Conservation (phyloP, 2,888 invertebrate genomes). For the Papilio protenor region DNA sequence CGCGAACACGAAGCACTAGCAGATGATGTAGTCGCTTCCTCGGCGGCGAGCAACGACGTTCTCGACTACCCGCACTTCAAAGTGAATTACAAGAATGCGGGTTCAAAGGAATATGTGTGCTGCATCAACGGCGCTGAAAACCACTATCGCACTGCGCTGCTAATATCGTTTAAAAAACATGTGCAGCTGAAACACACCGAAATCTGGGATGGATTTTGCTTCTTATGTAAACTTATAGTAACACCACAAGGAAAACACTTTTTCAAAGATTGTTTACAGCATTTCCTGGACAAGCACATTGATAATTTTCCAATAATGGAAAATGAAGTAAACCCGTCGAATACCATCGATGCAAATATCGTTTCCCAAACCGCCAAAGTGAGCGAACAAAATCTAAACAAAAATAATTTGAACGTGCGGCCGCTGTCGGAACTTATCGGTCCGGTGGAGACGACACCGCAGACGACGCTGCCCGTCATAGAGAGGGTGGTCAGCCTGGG, state of each 20-base stretch:
- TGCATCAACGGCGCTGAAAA: slow-evolving; percentile 69
- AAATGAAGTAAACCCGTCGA: slow-evolving; percentile 38
- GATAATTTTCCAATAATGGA: slow-evolving; percentile 71
- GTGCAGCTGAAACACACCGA: slow-evolving; percentile 72
- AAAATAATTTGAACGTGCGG: slow-evolving; percentile 68
- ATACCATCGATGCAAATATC: slow-evolving; percentile 42
- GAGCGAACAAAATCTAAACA: slow-evolving; percentile 44
- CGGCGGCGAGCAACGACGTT: slow-evolving; percentile 48
- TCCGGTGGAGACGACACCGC: slow-evolving; percentile 43
- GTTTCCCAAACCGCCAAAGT: slow-evolving; percentile 34
- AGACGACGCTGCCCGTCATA: slow-evolving; percentile 69
- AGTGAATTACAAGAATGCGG: slow-evolving; percentile 59
- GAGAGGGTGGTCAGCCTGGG: slow-evolving; percentile 84
- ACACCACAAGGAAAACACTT: slow-evolving; percentile 67
- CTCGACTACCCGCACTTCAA: slow-evolving; percentile 69
- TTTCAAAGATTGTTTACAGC: slow-evolving; percentile 73
- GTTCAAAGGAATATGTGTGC: slow-evolving; percentile 72
- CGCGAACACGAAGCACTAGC: background rate
- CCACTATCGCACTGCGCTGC: slow-evolving; percentile 71
- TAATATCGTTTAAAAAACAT: slow-evolving; percentile 78
- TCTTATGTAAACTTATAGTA: slow-evolving; percentile 77
- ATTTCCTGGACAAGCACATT: slow-evolving; percentile 74
- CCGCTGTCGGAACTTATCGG: slow-evolving; percentile 73
- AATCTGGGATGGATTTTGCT: slow-evolving; percentile 84
- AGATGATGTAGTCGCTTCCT: background rate